phyloP scores from a whole-genome alignment of 2,113 vertebrate species.

The Anolis sagrei region DNA sequence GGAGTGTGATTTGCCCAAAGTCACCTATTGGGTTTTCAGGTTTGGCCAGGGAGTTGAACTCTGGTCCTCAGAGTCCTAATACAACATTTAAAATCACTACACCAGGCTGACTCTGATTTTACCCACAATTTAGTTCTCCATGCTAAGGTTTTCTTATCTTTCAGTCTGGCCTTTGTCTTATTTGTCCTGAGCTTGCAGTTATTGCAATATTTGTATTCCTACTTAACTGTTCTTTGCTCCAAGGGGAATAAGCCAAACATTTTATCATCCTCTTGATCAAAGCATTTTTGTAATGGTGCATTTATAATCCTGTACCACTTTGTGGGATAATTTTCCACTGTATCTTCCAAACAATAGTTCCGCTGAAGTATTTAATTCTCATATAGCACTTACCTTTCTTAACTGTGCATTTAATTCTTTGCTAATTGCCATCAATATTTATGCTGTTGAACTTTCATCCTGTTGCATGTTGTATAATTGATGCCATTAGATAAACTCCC shows the following conservation, averaged over 20 bases:
- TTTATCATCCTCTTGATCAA: slow-evolving; percentile 55
- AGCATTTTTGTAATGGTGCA: slow-evolving; percentile 47
- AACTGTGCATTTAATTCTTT: slow-evolving; percentile 75
- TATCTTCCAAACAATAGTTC: slow-evolving; percentile 70
- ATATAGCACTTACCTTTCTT: slow-evolving; percentile 65
- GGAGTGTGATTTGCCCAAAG: no score
- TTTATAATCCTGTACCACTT: slow-evolving; percentile 55
- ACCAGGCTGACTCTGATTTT: no score
- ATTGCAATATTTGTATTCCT: slow-evolving; percentile 14
- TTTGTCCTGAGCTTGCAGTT: neutral
- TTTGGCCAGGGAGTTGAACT: no score
- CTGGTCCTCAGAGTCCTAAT: no score
- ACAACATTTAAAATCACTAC: no score
- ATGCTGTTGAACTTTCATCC: slow-evolving; percentile 73
- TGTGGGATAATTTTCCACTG: slow-evolving; percentile 56
- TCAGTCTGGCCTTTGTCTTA: neutral
- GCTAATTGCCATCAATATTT: slow-evolving; percentile 78
- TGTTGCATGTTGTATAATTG: slow-evolving; percentile 70
- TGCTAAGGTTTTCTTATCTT: neutral
- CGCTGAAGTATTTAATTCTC: slow-evolving; percentile 72
- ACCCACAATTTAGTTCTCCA: neutral
- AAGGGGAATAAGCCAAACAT: slow-evolving; percentile 42
- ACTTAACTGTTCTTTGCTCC: slow-evolving; percentile 46
- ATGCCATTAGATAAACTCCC: slow-evolving; percentile 72
- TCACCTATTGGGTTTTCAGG: no score